Evolutionary conservation across 2,113 vertebrate genomes (phyloP), one percentile per base, ranked within the genome.

Genomic region (Paedocypris sp.): DNA sequence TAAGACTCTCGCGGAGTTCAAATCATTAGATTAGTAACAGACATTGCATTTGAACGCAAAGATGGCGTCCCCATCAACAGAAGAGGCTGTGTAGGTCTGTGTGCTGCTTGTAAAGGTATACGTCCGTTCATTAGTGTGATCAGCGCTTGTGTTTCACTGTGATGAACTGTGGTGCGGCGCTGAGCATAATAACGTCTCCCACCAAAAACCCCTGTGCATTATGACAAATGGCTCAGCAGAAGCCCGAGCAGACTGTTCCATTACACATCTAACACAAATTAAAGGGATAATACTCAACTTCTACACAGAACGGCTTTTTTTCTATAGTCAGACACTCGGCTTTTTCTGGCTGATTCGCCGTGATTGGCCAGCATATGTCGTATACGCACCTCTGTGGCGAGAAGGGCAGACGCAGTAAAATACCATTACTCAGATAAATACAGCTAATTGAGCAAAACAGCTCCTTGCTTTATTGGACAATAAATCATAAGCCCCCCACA

Each of bases 391-490:
- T 61, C 64, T 23, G 31, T 53, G 45, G 35, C 22, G 32, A 41
- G 31, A 38, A 69, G 42, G 32, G 26, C 48, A 54, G 41, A 22
- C 31, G 16, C 13, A 26, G 47, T 62, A 64, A 73, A 73, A 71
- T 41, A 54, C 64, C 68, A 53, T 72, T 69, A 66, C 64, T 70
- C 22, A 56, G 42, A 76, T 73, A 63, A 76, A 68, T 56, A 51
- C 19, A 75, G 64, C 60, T 74, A 73, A 72, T 75, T 75, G 64
- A 70, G 66, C 62, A 74, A 74, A 73, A 68, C 63, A 56, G 62
- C 25, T 39, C 60, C 33, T 18, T 50, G 39, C 50, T 64, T 74
- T 70, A 74, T 66, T 74, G 66, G 64, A 63, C 62, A 49, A 69
- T 69, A 74, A 69, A 64, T 77, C 69, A 71, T 53, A 36, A 11